Evolutionary conservation across 2,797 vertebrate genomes (phyloP), one percentile per base, ranked within the genome.

Genomic region (Crocidura indochinensis): DNA sequence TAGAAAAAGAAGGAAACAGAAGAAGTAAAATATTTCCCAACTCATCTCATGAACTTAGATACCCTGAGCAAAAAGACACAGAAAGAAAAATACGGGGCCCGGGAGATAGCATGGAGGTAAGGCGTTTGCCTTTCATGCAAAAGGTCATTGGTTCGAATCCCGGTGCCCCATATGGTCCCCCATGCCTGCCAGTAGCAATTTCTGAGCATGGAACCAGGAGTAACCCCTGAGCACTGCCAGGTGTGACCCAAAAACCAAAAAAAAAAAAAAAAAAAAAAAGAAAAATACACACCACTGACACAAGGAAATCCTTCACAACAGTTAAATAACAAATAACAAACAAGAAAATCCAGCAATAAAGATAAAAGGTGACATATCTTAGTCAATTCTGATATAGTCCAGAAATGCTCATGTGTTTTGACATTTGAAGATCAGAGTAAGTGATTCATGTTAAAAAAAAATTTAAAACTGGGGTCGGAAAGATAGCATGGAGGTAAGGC

Each of bases 371-470:
- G 56, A 5, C 56, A 60, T 6, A 56, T 49, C 22, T 44, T 53
- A 15, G 12, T 53, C 73, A 79, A 83, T 26, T 64, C 7, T 20
- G 29, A 24, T 53, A 73, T 49, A 72, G n/a, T 26, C 47, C 27
- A 64, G 27, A 27, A 46, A 67, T 68, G 9, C 31, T 44, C 69
- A 80, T n/a, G 26, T 87, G 20, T 12, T 60, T 89, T 44, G 77
- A 11, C 31, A 69, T 60, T 87, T 20, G 77, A 82, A 90, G 77
- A 24, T 78, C 67, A 91, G 4, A 73, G n/a, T 81, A 77, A 81
- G 65, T 75, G 20, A 79, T 38, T 26, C 31, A 77, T 76, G 74
- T 69, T 64, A 73, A 89, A 67, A 73, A 89, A 67, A 51, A 38
- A 38, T 73, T 26, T 88, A 82, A 29, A 74, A 78, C 2, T 38